phyloP scores from a whole-genome alignment of 2,797 vertebrate species.

The Austrolebias charrua region DNA sequence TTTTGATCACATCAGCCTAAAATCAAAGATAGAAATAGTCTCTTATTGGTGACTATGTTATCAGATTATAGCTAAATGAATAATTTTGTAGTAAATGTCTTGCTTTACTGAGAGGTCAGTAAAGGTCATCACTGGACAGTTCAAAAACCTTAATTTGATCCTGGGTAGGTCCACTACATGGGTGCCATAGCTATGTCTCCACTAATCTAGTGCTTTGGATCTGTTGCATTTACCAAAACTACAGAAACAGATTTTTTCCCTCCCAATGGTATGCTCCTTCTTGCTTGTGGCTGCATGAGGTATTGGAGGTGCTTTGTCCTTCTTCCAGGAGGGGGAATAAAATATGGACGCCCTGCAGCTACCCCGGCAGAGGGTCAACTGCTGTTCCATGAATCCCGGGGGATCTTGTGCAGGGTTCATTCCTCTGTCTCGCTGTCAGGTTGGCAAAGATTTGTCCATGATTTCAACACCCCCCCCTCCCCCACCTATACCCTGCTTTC shows the following conservation, averaged over 20 bases:
- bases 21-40: no score
- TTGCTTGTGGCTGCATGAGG: constrained; percentile 30
- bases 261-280: constrained; percentile 4
- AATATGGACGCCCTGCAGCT: constrained; percentile 40
- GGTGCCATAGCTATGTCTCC: no score
- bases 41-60: no score
- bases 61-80: no score
- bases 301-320: constrained; percentile 26
- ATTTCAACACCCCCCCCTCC: constrained; percentile 61
- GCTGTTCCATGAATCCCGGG: constrained; percentile 46
- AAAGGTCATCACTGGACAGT: no score
- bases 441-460: constrained; percentile 44
- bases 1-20: no score
- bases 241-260: constrained; percentile 18
- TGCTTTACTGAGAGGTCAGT: no score
- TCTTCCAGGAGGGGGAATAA: constrained; percentile 45
- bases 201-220: no score
- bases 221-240: constrained; percentile 35
- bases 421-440: constrained; percentile 31
- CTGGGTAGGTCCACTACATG: no score
- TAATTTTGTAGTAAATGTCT: no score
- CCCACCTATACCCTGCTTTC: constrained; percentile 40
- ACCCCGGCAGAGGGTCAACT: constrained; percentile 47
- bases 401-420: constrained; percentile 31
- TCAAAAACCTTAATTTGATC: no score